Evolutionary conservation across 2,888 invertebrate species (phyloP).

Genomic region (Mesopsocus fuscifrons): DNA sequence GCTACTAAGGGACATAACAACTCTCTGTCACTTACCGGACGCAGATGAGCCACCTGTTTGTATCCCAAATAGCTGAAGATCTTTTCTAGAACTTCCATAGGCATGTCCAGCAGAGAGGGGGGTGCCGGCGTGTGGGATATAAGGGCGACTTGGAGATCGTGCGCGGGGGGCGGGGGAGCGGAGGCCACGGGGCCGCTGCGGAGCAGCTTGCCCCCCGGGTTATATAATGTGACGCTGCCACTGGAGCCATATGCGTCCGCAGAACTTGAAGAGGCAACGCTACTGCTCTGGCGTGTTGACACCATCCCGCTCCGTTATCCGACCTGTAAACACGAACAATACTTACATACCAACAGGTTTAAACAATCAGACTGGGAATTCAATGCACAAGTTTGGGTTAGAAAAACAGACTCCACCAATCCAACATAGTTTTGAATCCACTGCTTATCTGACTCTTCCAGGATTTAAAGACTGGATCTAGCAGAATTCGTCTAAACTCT

Average conservation of each 20-base stretch:
- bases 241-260: not conserved
- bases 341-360: too few species aligned
- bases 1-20: too few species aligned
- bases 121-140: conserved; percentile 18
- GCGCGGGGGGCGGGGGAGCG: conserved; percentile 11
- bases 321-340: too few species aligned
- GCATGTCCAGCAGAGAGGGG: conserved; percentile 43
- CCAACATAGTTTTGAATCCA: too few species aligned
- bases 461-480: too few species aligned
- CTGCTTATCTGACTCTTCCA: too few species aligned
- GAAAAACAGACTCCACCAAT: too few species aligned
- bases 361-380: too few species aligned
- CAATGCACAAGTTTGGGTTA: too few species aligned
- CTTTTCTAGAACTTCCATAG: conserved; percentile 61
- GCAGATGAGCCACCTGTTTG: conserved; percentile 56
- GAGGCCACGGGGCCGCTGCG: conserved; percentile 6
- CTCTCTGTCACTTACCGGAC: too few species aligned
- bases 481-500: too few species aligned
- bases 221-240: not conserved
- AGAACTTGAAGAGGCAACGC: conserved; percentile 3
- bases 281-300: conserved; percentile 10
- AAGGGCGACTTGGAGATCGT: conserved; percentile 11
- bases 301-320: conserved; percentile 9
- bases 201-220: conserved; percentile 11
- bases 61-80: conserved; percentile 54